phyloP scores from a whole-genome alignment of 2,797 vertebrate genomes.

The Anas flavirostris region DNA sequence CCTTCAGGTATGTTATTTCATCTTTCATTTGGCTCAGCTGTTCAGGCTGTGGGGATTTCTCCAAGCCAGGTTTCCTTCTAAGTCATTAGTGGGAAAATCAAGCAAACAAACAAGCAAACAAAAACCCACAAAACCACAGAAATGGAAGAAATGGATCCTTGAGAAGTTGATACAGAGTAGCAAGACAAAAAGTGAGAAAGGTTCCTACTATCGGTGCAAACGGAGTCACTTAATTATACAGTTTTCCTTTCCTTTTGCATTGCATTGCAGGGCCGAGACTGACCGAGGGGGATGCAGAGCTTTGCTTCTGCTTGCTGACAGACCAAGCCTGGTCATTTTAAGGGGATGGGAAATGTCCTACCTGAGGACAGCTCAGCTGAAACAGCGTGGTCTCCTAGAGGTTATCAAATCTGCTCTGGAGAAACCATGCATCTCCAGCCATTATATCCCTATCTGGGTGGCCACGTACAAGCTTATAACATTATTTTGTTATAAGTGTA shows the following conservation, averaged over 20 bases:
- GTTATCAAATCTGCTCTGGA: fast-evolving
- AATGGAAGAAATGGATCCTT: background rate
- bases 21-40: background rate
- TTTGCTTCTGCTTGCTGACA: background rate
- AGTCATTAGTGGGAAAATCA: background rate
- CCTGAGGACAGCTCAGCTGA: background rate
- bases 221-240: background rate
- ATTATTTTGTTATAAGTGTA: background rate
- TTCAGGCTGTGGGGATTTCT: background rate
- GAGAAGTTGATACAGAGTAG: background rate
- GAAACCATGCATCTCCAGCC: background rate
- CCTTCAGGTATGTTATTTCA: background rate
- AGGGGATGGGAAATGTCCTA: background rate
- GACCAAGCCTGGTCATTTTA: background rate
- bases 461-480: background rate
- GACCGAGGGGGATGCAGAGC: fast-evolving
- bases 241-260: background rate
- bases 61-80: background rate
- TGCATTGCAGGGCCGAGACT: background rate
- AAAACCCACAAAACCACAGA: background rate
- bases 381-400: background rate
- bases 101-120: background rate
- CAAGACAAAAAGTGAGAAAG: background rate
- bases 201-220: background rate
- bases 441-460: conserved; percentile 10